phyloP scores from a whole-genome alignment of 2,888 invertebrate genomes.

The Deroplatys truncata region DNA sequence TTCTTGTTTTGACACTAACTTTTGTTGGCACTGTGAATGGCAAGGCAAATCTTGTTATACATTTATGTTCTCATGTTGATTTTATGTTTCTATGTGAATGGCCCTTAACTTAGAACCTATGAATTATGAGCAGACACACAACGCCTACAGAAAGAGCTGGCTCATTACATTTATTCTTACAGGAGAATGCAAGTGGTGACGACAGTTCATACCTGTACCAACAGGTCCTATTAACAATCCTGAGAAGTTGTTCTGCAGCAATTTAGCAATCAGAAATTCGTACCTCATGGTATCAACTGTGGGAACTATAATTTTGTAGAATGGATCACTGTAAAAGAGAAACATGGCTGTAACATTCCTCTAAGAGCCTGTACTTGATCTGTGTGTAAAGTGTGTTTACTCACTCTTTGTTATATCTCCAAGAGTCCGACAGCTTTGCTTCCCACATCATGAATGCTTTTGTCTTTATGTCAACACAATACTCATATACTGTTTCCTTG shows the following conservation, averaged over 20 bases:
- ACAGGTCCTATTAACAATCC: constrained; percentile 78
- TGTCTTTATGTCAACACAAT: constrained; percentile 74
- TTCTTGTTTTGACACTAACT: too few relatives aligned
- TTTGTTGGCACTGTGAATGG: too few relatives aligned
- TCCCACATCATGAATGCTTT: constrained; percentile 75
- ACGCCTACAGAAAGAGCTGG: too few relatives aligned
- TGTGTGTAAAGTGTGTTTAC: not conserved
- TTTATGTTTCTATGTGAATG: too few relatives aligned
- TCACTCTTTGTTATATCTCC: constrained; percentile 53
- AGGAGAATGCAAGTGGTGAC: too few relatives aligned
- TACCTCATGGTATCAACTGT: constrained; percentile 86
- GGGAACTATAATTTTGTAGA: constrained; percentile 80
- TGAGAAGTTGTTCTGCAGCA: constrained; percentile 63
- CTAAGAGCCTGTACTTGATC: too few relatives aligned
- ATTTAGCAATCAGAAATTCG: constrained; percentile 63
- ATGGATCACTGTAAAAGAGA: constrained; percentile 57
- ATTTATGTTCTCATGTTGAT: too few relatives aligned
- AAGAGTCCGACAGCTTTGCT: constrained; percentile 65
- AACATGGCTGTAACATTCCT: constrained; percentile 26
- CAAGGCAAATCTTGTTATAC: too few relatives aligned
- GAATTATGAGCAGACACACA: too few relatives aligned
- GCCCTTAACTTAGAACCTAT: too few relatives aligned
- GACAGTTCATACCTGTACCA: constrained; percentile 63
- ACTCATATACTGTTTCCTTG: constrained; percentile 85
- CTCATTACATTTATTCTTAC: too few relatives aligned